Evolutionary conservation across 2,113 vertebrate species (phyloP).

Genomic region (Bucco capensis): DNA sequence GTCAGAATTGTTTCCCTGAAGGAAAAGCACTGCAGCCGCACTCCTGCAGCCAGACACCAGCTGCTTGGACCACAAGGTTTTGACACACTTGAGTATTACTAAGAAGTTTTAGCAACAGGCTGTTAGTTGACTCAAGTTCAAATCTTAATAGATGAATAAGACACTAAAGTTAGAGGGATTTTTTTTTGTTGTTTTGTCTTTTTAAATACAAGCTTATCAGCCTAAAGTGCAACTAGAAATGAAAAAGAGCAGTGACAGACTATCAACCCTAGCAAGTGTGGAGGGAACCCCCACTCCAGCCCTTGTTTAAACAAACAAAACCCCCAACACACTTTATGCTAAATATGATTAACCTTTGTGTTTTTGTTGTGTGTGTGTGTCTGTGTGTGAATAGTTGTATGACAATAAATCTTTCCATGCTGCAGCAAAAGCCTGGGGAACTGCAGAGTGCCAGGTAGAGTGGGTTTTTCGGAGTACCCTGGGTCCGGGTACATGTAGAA

Average conservation of each 20-base stretch:
- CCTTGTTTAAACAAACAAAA: background rate
- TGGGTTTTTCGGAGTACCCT: background rate
- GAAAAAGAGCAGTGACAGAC: background rate
- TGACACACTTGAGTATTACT: background rate
- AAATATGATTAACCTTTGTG: background rate
- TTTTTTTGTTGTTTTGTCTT: background rate
- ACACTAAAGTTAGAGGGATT: background rate
- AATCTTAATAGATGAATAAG: background rate
- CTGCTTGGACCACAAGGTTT: background rate
- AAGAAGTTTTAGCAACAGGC: background rate
- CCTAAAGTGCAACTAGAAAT: background rate
- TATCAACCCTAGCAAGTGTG: background rate
- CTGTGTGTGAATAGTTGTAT: rapidly evolving
- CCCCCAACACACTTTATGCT: background rate
- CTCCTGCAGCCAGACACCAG: background rate
- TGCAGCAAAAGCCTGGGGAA: background rate
- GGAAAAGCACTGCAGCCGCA: background rate
- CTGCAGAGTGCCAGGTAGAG: rapidly evolving
- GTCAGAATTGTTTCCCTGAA: rapidly evolving
- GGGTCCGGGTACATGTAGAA: background rate
- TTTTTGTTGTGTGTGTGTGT: background rate
- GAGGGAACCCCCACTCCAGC: background rate
- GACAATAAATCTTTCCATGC: background rate
- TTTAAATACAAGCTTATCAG: background rate
- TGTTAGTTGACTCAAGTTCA: background rate